Conservation (phyloP, 2,113 vertebrate species). For the Corythornis madagascariensis region DNA sequence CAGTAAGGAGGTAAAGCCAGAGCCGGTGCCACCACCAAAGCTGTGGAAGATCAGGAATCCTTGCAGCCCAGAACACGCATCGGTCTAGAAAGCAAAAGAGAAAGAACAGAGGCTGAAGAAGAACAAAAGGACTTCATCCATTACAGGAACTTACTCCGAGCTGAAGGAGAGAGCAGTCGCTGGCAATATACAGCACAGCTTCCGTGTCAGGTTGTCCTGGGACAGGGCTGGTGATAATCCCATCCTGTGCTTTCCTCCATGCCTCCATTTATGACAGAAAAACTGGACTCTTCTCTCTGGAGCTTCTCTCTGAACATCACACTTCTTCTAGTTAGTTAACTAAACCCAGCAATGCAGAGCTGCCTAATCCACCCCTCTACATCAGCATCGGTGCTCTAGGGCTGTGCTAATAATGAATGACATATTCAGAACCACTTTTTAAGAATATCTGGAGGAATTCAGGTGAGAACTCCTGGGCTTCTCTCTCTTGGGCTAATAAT, state of each 20-base stretch:
- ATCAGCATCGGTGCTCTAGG: background rate
- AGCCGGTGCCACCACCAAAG: slow-evolving; percentile 83
- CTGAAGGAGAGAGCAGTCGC: background rate
- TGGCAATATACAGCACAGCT: background rate
- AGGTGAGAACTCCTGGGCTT: background rate
- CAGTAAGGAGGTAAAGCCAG: slow-evolving; percentile 86
- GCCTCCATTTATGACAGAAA: fast-evolving
- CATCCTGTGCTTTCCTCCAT: background rate
- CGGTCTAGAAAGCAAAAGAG: slow-evolving; percentile 61
- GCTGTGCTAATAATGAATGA: background rate
- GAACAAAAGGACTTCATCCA: background rate
- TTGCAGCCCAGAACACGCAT: slow-evolving; percentile 81
- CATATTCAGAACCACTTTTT: background rate
- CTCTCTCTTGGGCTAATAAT: background rate
- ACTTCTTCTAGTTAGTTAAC: background rate
- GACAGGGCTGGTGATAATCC: background rate
- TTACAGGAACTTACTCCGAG: background rate
- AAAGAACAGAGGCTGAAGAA: background rate
- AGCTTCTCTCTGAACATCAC: background rate
- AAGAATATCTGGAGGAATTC: background rate
- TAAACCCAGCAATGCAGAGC: background rate
- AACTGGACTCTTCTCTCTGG: background rate
- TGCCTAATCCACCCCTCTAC: background rate
- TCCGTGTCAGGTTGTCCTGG: background rate
- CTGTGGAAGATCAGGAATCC: slow-evolving; percentile 85